Base-by-base conservation (phyloP, 2,113 vertebrate species). In the Peromyscus polionotus region DNA sequence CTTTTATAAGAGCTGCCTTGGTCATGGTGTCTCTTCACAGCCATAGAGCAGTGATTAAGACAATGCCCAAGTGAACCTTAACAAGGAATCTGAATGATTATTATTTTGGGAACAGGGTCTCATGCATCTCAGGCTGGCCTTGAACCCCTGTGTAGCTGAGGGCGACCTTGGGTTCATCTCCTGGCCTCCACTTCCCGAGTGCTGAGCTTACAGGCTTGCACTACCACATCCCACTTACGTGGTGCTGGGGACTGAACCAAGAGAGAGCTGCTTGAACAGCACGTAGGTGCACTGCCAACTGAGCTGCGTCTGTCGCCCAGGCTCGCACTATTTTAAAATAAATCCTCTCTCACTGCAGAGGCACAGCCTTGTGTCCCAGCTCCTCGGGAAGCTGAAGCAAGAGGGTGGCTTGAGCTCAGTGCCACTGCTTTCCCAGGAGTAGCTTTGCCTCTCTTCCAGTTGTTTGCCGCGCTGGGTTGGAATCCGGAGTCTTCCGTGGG, bases 401-500 rank as follows among this genome's bases (percentile, higher is more conserved):
- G 28, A 45, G 33, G 11, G 61, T 33, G 33, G 39, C 88, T 76
- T 33, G 72, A 31, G 13, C 5, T 45, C 19, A 83, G 65, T 3
- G 2, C 3, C 59, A 42, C 4, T 6, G 5, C 7, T 28, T 63
- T 84, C 9, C 16, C 80, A 83, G 36, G 17, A 13, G 80, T n/a
- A 24, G 57, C 36, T 61, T 83, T 63, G 59, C 24, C 22, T 85
- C 81, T 61, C 26, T 45, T 85, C 2, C n/a, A 10, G n/a, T 88
- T 28, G 22, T 77, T 77, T 45, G 54, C 31, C 7, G 31, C 14
- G 6, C 39, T 63, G 88, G 57, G 19, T 19, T 89, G n/a, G 33
- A 31, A 22, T 39, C n/a, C 14, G 7, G 48, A 16, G 36, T 70
- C n/a, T 61, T 57, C 9, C 7, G 0, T 16, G 11, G 0, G 3